phyloP scores from a whole-genome alignment of 1,140 invertebrate species.

The Drosophila santomea region DNA sequence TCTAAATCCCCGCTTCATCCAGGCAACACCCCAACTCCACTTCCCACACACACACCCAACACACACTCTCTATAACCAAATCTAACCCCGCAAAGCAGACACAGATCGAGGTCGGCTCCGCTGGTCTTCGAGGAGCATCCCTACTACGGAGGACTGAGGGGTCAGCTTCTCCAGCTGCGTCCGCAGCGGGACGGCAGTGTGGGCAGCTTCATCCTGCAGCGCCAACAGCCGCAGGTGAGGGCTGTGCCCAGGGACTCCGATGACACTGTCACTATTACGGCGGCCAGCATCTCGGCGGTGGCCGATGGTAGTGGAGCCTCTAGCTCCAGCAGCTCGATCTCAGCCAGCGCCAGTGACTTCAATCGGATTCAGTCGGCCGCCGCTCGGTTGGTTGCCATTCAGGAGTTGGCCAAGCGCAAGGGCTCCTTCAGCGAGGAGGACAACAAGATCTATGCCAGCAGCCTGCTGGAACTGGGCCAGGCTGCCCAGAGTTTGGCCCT shows the following conservation, averaged over 20 bases:
- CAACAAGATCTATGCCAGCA: constrained; percentile 84
- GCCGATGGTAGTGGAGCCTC: constrained; percentile 66
- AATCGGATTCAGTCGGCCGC: constrained; percentile 85
- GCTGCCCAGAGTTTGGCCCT: constrained; percentile 85
- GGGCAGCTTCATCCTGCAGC: constrained; percentile 51
- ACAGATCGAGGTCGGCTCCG: constrained; percentile 61
- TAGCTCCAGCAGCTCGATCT: constrained; percentile 44
- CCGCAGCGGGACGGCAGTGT: constrained; percentile 60
- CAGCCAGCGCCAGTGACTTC: constrained; percentile 73
- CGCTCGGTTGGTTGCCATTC: constrained; percentile 85
- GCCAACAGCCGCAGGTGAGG: constrained; percentile 47
- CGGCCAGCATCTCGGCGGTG: constrained; percentile 68
- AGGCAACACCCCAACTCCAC: constrained; percentile 13
- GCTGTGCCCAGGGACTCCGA: constrained; percentile 49
- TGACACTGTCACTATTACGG: constrained; percentile 69
- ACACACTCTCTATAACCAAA: constrained; percentile 46
- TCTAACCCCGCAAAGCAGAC: constrained; percentile 74
- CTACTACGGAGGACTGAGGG: constrained; percentile 89
- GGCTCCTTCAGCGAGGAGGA: constrained; percentile 85
- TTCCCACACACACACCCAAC: constrained; percentile 12
- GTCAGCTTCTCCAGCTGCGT: constrained; percentile 76
- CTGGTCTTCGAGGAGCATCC: constrained; percentile 65
- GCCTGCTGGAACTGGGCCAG: constrained; percentile 84
- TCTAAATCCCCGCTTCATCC: constrained; percentile 20
- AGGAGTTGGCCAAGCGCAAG: constrained; percentile 85